phyloP scores from a whole-genome alignment of 2,888 invertebrate species.

The Volucella inanis region DNA sequence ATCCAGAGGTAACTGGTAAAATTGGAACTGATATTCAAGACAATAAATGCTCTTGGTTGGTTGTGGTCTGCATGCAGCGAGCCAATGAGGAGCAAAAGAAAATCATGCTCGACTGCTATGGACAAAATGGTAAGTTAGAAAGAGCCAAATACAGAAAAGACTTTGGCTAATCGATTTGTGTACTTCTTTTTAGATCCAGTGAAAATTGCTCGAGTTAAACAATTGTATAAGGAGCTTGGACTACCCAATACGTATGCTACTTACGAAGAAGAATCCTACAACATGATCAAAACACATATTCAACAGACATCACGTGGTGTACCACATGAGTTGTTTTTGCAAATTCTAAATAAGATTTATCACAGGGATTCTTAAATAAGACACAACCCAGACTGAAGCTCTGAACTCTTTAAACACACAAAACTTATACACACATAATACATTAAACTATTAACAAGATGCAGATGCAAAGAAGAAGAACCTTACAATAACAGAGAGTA shows the following conservation, averaged over 20 bases:
- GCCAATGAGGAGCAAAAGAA: slow-evolving; percentile 88
- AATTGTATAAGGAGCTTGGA: slow-evolving; percentile 90
- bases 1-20: slow-evolving; percentile 93
- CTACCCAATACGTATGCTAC: slow-evolving; percentile 90
- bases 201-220: slow-evolving; percentile 88
- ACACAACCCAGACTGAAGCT: slow-evolving; percentile 47
- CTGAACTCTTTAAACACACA: slow-evolving; percentile 32
- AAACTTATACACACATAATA: neutral
- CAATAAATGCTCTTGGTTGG: slow-evolving; percentile 98
- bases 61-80: slow-evolving; percentile 93
- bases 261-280: slow-evolving; percentile 93
- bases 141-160: neutral
- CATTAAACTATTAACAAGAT: neutral
- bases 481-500: neutral
- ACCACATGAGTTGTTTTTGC: slow-evolving; percentile 92
- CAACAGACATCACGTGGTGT: slow-evolving; percentile 92
- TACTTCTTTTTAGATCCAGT: slow-evolving; percentile 84
- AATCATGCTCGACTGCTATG: slow-evolving; percentile 91
- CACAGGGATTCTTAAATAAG: slow-evolving; percentile 86
- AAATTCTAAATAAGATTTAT: slow-evolving; percentile 92
- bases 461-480: slow-evolving; percentile 46
- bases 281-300: slow-evolving; percentile 91
- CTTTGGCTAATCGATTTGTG: neutral
- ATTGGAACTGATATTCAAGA: slow-evolving; percentile 95
- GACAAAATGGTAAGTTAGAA: slow-evolving; percentile 83